phyloP scores from a whole-genome alignment of 2,797 vertebrate genomes.

The Sebastes vulpes region DNA sequence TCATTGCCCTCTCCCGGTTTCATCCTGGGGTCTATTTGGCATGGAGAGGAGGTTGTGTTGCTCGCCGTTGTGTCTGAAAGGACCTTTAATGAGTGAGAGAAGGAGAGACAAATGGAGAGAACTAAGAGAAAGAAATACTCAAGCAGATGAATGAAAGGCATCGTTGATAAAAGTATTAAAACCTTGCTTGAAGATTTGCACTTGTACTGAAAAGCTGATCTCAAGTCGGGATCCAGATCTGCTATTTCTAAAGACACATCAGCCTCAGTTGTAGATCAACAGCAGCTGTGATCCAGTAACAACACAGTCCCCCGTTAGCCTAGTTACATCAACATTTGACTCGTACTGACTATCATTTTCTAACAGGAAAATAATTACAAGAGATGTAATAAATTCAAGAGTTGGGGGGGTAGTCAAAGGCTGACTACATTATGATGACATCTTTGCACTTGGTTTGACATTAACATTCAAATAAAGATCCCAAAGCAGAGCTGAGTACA shows the following conservation, averaged over 20 bases:
- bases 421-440: constrained; percentile 17
- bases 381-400: constrained; percentile 21
- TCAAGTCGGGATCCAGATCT: background rate
- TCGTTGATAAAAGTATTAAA: constrained; percentile 13
- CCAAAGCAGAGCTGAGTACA: background rate
- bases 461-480: background rate
- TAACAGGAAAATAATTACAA: constrained; percentile 25
- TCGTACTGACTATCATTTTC: constrained; percentile 21
- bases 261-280: background rate
- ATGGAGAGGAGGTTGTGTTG: too few relatives aligned
- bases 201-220: background rate
- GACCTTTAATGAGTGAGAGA: too few relatives aligned
- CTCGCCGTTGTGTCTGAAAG: too few relatives aligned
- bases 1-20: too few relatives aligned
- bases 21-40: too few relatives aligned
- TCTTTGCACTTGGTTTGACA: background rate
- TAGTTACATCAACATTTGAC: constrained; percentile 35
- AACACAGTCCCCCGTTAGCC: constrained; percentile 16
- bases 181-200: background rate
- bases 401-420: background rate
- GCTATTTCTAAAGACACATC: background rate
- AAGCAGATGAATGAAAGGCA: background rate
- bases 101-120: too few relatives aligned
- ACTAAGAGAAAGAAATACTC: too few relatives aligned
- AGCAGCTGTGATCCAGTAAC: background rate